These are phyloP conservation scores for Cosmopolites sordidus DNA, from an alignment of 2,888 invertebrate species.

Conservation along the genomic window DNA sequence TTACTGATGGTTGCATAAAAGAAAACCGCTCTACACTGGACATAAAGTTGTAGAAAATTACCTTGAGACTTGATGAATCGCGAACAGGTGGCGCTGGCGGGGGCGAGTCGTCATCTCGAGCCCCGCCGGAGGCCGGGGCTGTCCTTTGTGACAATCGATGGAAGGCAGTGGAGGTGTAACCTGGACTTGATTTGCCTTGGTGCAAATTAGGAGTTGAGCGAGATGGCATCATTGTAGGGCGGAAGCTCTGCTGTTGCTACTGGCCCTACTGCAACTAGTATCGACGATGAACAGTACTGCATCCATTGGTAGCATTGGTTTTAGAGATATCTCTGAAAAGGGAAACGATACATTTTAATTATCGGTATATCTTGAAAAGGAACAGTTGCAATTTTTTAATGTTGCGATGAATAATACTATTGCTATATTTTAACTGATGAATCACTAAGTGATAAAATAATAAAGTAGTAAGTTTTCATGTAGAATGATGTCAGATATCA, in stretches of 20 bases:
- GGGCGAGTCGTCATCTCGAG: constrained; percentile 52
- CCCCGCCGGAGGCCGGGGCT: constrained; percentile 36
- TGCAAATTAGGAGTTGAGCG: constrained; percentile 50
- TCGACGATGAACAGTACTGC: neutral
- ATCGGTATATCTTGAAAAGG: too few species aligned
- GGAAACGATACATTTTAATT: too few species aligned
- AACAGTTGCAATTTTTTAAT: too few species aligned
- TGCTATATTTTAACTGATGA: too few species aligned
- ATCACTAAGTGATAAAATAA: too few species aligned
- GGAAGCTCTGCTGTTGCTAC: neutral
- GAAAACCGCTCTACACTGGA: too few species aligned
- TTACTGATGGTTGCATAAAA: too few species aligned
- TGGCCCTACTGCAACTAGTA: neutral
- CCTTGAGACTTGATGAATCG: constrained; percentile 59
- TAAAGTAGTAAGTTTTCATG: too few species aligned
- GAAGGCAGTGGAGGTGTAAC: constrained; percentile 8
- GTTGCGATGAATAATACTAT: too few species aligned
- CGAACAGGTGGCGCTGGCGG: constrained; percentile 61
- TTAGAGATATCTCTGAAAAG: neutral
- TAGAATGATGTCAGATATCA: too few species aligned
- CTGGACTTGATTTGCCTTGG: constrained; percentile 21
- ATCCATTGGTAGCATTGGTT: neutral
- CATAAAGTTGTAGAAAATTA: constrained; percentile 6
- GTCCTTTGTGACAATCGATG: constrained; percentile 15
- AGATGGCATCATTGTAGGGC: constrained; percentile 48